Base-by-base conservation (phyloP, 2,113 vertebrate genomes). In the Okapia johnstoni region DNA sequence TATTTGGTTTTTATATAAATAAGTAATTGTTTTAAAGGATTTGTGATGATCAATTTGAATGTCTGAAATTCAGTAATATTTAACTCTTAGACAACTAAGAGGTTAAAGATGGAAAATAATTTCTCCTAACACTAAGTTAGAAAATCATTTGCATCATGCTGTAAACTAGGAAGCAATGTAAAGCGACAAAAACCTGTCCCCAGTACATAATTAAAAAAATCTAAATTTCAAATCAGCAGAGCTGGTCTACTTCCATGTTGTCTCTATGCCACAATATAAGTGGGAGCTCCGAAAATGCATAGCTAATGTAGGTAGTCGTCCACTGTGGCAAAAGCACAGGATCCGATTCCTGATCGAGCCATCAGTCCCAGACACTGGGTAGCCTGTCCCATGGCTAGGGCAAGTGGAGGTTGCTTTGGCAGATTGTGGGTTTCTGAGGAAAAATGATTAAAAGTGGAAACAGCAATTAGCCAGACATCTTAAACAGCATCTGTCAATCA, bases 341-440 rank as follows among this genome's bases (percentile, higher is more conserved):
- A 99, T 84, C 99, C 99, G 14, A 99, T 99, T 97, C 99, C 99
- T 2, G 99, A 99, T 19, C 99, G 99, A 63, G 99, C 99, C 99
- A 99, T 99, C 99, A 99, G 98, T 98, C 99, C 99, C 97, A 99
- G 99, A 99, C 99, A 99, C 97, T 99, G 99, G 79, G 99, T 99
- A 0, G 99, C 99, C 98, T 99, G 99, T 55, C 99, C 99, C 98
- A 99, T 99, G 0, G 99, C 99, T 33, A 99, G 99, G 93, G 99
- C 99, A 97, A 99, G 99, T 0, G 99, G 99, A 9, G 99, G 99
- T 98, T 99, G 99, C 99, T 99, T 99, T 99, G 99, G 99, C 99
- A 99, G 99, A 98, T 99, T 99, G 99, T 99, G 99, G 98, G 99
- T 99, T 99, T 99, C 99, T 99, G 98, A 14, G 97, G 96, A 97